Conservation (phyloP, 2,113 vertebrate species). For the Brachirus orientalis region DNA sequence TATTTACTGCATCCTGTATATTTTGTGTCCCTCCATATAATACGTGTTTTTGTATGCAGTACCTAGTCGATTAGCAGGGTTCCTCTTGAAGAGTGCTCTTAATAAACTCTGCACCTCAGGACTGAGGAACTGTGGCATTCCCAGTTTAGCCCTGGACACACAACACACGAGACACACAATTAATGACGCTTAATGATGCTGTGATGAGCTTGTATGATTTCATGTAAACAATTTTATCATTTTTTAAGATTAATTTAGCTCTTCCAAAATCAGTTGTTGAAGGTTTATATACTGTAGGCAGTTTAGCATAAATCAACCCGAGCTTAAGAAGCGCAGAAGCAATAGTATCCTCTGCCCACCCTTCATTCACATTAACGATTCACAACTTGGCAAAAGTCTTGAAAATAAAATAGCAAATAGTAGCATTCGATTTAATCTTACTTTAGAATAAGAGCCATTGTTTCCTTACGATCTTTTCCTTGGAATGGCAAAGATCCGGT, state of each 20-base stretch:
- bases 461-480: slow-evolving; percentile 98
- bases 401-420: too few relatives aligned
- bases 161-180: slow-evolving; percentile 9
- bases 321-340: too few relatives aligned
- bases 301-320: slow-evolving; percentile 4
- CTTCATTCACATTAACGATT: too few relatives aligned
- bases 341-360: too few relatives aligned
- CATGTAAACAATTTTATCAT: not conserved
- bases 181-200: not conserved
- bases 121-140: slow-evolving; percentile 87
- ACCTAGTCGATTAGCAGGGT: slow-evolving; percentile 85
- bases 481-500: slow-evolving; percentile 96
- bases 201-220: not conserved
- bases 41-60: slow-evolving; percentile 7
- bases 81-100: slow-evolving; percentile 86
- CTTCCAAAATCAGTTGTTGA: not conserved
- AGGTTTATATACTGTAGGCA: not conserved
- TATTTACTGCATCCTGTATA: too few relatives aligned
- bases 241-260: not conserved
- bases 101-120: slow-evolving; percentile 86
- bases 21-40: not conserved
- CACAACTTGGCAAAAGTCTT: too few relatives aligned
- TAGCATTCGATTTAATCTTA: slow-evolving; percentile 77
- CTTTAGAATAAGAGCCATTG: slow-evolving; percentile 98
- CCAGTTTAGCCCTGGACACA: slow-evolving; percentile 82